Evolutionary conservation across 1,140 invertebrate species (phyloP).

Genomic region (Venturia canescens): DNA sequence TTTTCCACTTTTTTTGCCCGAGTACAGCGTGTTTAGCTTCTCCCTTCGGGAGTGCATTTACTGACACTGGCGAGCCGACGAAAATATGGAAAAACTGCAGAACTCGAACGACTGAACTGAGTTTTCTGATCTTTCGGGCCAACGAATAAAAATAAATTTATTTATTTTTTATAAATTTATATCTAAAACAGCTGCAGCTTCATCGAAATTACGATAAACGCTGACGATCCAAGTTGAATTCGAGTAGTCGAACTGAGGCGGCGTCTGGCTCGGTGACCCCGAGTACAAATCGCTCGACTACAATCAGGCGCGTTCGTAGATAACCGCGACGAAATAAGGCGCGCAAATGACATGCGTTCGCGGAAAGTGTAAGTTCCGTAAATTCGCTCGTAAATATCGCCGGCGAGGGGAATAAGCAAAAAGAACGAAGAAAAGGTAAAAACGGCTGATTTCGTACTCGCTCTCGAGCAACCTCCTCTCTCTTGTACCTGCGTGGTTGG

Average conservation of each 20-base stretch:
- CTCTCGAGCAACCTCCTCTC: conserved; percentile 15
- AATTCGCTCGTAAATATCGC: conserved; percentile 9
- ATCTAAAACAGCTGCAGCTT: no score
- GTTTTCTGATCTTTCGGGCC: no score
- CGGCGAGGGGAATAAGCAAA: background rate
- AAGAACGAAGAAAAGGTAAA: background rate
- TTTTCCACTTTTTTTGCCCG: no score
- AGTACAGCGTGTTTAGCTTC: no score
- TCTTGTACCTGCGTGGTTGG: background rate
- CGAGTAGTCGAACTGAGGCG: background rate
- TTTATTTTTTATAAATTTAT: no score
- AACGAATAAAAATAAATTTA: no score
- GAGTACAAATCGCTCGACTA: background rate
- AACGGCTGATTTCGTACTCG: background rate
- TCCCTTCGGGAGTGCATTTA: no score
- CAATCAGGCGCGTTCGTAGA: background rate
- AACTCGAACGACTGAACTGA: no score
- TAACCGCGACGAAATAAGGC: background rate
- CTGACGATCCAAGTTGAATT: no score
- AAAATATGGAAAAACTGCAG: no score
- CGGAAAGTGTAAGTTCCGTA: conserved; percentile 13
- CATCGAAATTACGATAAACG: no score
- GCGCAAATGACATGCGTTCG: conserved; percentile 5
- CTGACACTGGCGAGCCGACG: no score
- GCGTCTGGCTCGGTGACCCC: background rate